A percentile compares a stretch with the other conserved stretches of the same genome.
Conservation (phyloP, 2,888 invertebrate genomes). For the Crepidodera aurea region DNA sequence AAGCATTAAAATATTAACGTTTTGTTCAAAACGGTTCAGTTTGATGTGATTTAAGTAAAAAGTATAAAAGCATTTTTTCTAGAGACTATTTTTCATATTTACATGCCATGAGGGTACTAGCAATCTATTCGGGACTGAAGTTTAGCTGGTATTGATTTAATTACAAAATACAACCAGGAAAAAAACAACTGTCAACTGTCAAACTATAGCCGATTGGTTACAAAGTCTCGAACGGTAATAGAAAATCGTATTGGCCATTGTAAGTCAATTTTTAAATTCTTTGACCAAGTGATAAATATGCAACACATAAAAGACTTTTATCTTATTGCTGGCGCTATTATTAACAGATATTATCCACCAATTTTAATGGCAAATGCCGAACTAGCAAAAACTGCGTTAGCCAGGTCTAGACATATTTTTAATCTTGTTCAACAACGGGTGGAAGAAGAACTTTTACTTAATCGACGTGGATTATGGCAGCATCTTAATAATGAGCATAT, state of each 20-base stretch:
- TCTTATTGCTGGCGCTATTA: slow-evolving; percentile 7
- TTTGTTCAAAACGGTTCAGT: too few species aligned
- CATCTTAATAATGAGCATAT: slow-evolving; percentile 9
- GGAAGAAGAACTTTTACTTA: slow-evolving; percentile 8
- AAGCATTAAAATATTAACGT: too few species aligned
- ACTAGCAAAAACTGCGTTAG: not conserved
- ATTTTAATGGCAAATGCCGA: slow-evolving; percentile 4
- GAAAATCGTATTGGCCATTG: slow-evolving; percentile 6
- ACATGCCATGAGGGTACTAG: too few species aligned
- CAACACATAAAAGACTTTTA: slow-evolving; percentile 4
- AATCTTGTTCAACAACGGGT: slow-evolving; percentile 14
- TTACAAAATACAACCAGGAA: too few species aligned
- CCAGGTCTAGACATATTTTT: slow-evolving; percentile 8
- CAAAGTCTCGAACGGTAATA: slow-evolving; percentile 5
- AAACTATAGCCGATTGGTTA: slow-evolving; percentile 9
- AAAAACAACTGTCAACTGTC: not conserved
- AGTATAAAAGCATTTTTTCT: too few species aligned
- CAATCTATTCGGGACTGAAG: too few species aligned
- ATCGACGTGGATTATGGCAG: slow-evolving; percentile 14
- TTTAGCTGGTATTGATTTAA: too few species aligned
- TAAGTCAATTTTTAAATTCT: too few species aligned
- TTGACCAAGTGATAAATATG: slow-evolving; percentile 10
- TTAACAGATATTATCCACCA: slow-evolving; percentile 4
- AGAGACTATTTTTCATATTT: too few species aligned
- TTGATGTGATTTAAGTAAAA: too few species aligned